A percentile compares a stretch with the other conserved stretches of the same genome.
phyloP scores from a whole-genome alignment of 2,797 vertebrate genomes.

The Trichosurus vulpecula region DNA sequence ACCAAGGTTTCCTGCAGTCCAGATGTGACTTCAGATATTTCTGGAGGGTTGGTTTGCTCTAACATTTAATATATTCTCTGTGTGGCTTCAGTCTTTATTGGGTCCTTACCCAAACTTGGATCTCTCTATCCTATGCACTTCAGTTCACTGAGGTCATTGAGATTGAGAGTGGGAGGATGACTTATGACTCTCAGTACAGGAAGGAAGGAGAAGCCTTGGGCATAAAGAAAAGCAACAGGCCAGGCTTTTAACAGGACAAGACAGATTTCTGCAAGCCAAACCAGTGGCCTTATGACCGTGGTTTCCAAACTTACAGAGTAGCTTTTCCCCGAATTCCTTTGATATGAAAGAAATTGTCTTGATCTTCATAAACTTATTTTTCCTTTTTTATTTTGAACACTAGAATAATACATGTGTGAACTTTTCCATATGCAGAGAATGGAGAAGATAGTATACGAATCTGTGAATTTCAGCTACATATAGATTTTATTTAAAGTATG shows the following conservation, averaged over 20 bases:
- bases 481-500: not conserved
- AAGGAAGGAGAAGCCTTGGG: not conserved
- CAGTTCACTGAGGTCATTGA: not conserved
- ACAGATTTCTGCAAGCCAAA: not conserved
- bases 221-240: not conserved
- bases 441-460: not conserved
- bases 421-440: not conserved
- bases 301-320: not conserved
- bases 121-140: not conserved
- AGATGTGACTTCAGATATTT: not conserved
- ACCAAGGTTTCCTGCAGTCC: not conserved
- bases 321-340: not conserved
- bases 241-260: not conserved
- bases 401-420: not conserved
- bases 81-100: not conserved
- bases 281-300: not conserved
- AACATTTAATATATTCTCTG: not conserved
- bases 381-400: not conserved
- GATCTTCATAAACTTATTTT: not conserved
- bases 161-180: not conserved
- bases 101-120: not conserved
- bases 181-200: not conserved
- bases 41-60: not conserved
- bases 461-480: not conserved
- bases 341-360: not conserved